Evolutionary conservation across 2,888 invertebrate genomes (phyloP).

Genomic region (Caenorhabditis panamensis): DNA sequence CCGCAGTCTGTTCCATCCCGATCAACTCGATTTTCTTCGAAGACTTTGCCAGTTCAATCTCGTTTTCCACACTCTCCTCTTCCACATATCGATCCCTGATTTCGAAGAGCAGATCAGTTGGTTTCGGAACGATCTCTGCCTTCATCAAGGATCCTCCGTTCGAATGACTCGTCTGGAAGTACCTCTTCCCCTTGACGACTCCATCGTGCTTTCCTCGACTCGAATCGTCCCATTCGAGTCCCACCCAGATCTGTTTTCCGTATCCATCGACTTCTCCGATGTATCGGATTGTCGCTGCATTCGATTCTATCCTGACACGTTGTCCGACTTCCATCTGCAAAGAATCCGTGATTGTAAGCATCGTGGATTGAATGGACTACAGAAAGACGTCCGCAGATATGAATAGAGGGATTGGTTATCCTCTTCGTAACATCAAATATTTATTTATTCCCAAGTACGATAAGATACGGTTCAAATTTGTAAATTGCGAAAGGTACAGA

Average conservation of each 20-base stretch:
- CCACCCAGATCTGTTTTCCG: conserved; percentile 82
- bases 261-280: conserved; percentile 87
- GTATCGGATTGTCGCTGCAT: conserved; percentile 84
- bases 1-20: conserved; percentile 90
- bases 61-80: conserved; percentile 79
- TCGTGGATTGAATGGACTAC: conserved; percentile 12
- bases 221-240: conserved; percentile 96
- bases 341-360: neutral
- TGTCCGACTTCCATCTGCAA: conserved; percentile 59
- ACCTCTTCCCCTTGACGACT: conserved; percentile 87
- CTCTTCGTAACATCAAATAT: neutral
- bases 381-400: conserved; percentile 39
- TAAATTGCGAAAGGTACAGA: conserved; percentile 27
- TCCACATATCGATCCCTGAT: conserved; percentile 86
- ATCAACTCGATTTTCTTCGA: conserved; percentile 89
- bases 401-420: neutral
- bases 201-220: conserved; percentile 94
- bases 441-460: conserved; percentile 33
- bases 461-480: too few relatives aligned
- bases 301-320: conserved; percentile 43
- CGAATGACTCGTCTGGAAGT: conserved; percentile 85
- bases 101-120: conserved; percentile 83
- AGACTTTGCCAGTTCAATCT: conserved; percentile 71
- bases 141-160: conserved; percentile 59
- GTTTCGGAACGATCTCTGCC: conserved; percentile 31